Conservation (phyloP, 2,888 invertebrate species). For the Glyphotaelius pellucidus region DNA sequence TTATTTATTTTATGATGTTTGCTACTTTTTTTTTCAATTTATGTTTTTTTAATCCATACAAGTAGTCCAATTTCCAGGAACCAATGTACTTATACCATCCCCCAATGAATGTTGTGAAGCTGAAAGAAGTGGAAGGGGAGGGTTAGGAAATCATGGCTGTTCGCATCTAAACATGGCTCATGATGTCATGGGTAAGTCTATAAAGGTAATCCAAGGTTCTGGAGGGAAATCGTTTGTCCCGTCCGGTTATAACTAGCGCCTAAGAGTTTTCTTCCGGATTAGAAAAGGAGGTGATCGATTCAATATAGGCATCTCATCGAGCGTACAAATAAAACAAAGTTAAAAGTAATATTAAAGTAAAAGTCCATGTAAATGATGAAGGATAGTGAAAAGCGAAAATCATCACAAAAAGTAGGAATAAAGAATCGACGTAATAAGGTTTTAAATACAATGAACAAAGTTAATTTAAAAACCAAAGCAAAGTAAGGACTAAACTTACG, state of each 20-base stretch:
- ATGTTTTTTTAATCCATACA: neutral
- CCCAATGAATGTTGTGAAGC: neutral
- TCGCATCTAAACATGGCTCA: neutral
- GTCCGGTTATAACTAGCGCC: neutral
- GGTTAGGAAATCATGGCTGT: neutral
- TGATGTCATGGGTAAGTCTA: neutral
- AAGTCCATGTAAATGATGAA: no score
- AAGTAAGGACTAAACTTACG: neutral
- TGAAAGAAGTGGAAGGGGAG: neutral
- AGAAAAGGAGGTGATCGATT: neutral
- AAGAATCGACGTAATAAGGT: no score
- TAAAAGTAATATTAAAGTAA: no score
- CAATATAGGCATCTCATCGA: no score
- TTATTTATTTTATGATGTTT: neutral
- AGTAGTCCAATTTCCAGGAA: neutral
- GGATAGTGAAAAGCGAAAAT: no score
- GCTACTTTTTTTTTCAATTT: neutral
- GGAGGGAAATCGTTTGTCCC: neutral
- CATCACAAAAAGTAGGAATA: no score
- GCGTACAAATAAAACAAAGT: no score
- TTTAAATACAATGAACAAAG: no score
- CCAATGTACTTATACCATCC: neutral
- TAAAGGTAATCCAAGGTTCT: neutral
- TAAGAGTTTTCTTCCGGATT: neutral
- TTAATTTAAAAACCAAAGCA: neutral